Conservation (phyloP, 2,797 vertebrate species). For the Scomberomorus guttatus region DNA sequence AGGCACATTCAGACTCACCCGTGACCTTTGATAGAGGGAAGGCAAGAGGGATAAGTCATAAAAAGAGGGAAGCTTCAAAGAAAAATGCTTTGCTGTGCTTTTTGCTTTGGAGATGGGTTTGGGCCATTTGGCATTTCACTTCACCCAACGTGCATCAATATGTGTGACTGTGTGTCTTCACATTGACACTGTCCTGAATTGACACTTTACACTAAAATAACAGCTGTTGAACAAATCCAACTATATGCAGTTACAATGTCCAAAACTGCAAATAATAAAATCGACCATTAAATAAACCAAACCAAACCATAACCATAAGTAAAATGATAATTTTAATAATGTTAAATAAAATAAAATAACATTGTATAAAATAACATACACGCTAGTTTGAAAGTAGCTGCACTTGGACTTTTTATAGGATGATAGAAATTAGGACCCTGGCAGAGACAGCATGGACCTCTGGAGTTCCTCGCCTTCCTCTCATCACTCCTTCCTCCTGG, state of each 20-base stretch:
- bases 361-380: too few species aligned
- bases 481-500: background rate
- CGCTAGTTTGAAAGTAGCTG: too few species aligned
- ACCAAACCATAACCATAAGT: too few species aligned
- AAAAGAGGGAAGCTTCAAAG: constrained; percentile 46
- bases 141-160: background rate
- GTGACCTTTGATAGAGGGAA: constrained; percentile 67
- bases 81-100: constrained; percentile 49
- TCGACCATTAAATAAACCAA: background rate
- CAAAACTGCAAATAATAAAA: background rate
- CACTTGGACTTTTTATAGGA: too few species aligned
- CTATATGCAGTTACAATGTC: background rate
- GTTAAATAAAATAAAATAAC: too few species aligned
- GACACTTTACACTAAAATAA: background rate
- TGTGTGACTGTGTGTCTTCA: background rate
- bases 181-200: background rate
- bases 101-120: constrained; percentile 38
- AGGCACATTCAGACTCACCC: constrained; percentile 58
- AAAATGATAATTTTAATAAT: too few species aligned
- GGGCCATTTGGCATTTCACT: constrained; percentile 15
- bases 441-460: background rate
- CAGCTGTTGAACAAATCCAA: background rate
- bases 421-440: too few species aligned
- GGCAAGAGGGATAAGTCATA: constrained; percentile 38
- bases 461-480: background rate